Percentiles rank a stretch among this genome's conserved stretches.
These are phyloP conservation scores for Bradynema listronoti DNA, from an alignment of 1,140 invertebrate genomes.

Conservation along the genomic window DNA sequence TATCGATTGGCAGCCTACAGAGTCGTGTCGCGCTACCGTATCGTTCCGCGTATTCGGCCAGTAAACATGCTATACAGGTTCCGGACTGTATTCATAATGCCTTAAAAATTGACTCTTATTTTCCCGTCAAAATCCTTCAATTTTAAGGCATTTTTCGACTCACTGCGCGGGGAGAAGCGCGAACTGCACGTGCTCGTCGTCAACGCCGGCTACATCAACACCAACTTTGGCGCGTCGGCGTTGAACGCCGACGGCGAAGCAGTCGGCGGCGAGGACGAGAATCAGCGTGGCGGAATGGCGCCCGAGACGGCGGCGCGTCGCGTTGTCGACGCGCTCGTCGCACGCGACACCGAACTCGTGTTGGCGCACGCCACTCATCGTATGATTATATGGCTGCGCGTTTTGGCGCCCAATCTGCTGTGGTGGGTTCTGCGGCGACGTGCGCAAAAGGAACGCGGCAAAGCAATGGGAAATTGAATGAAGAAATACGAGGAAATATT, in stretches of 20 bases:
- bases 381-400: conserved; percentile 24
- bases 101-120: background rate
- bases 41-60: conserved; percentile 70
- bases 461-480: background rate
- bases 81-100: conserved; percentile 10
- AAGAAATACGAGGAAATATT: too few relatives aligned
- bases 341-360: conserved; percentile 32
- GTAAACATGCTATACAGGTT: conserved; percentile 77
- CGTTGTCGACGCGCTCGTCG: conserved; percentile 24
- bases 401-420: conserved; percentile 34
- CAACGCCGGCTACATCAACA: conserved; percentile 53
- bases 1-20: conserved; percentile 86
- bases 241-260: conserved; percentile 35
- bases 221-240: conserved; percentile 47
- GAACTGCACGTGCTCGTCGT: conserved; percentile 48
- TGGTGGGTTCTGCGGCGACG: conserved; percentile 34
- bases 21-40: conserved; percentile 77
- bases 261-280: conserved; percentile 45
- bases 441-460: conserved; percentile 10
- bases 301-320: conserved; percentile 28
- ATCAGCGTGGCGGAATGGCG: conserved; percentile 41
- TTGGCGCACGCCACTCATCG: conserved; percentile 29
- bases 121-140: background rate
- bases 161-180: conserved; percentile 55
- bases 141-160: conserved; percentile 43